phyloP scores from a whole-genome alignment of 2,888 invertebrate genomes.

The Lycia hirtaria region DNA sequence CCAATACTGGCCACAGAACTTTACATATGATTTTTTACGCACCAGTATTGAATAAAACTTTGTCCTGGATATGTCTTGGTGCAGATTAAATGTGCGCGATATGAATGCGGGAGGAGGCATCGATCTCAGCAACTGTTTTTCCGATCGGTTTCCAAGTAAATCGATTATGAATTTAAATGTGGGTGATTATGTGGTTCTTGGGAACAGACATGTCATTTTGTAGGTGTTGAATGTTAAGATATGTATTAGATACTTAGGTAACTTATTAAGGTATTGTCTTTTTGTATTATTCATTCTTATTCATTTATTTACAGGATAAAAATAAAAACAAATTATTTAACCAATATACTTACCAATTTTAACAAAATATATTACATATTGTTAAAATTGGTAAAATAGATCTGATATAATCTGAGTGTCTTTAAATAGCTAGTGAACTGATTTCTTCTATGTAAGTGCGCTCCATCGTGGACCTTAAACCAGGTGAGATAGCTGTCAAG shows the following conservation, averaged over 20 bases:
- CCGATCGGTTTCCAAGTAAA: constrained; percentile 53
- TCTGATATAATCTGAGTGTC: too few species aligned
- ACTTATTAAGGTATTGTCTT: too few species aligned
- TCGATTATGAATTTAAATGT: constrained; percentile 50
- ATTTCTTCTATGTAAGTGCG: too few species aligned
- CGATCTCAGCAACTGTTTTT: constrained; percentile 49
- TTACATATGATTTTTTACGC: constrained; percentile 55
- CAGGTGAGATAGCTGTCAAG: too few species aligned
- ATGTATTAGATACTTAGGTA: not conserved
- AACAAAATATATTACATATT: too few species aligned
- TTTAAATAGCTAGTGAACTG: too few species aligned
- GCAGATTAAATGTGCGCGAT: constrained; percentile 62
- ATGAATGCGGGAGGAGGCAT: constrained; percentile 57
- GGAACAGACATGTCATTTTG: constrained; percentile 8
- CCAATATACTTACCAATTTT: too few species aligned
- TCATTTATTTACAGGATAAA: too few species aligned
- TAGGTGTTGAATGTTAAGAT: constrained; percentile 20
- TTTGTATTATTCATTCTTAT: too few species aligned
- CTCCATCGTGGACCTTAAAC: too few species aligned
- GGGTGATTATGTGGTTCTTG: constrained; percentile 26
- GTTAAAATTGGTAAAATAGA: too few species aligned
- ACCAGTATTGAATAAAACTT: constrained; percentile 49
- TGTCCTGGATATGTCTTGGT: constrained; percentile 53
- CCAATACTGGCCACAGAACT: constrained; percentile 52
- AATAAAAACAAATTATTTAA: too few species aligned